Conservation (phyloP, 2,113 vertebrate genomes). For the Heterotis niloticus region DNA sequence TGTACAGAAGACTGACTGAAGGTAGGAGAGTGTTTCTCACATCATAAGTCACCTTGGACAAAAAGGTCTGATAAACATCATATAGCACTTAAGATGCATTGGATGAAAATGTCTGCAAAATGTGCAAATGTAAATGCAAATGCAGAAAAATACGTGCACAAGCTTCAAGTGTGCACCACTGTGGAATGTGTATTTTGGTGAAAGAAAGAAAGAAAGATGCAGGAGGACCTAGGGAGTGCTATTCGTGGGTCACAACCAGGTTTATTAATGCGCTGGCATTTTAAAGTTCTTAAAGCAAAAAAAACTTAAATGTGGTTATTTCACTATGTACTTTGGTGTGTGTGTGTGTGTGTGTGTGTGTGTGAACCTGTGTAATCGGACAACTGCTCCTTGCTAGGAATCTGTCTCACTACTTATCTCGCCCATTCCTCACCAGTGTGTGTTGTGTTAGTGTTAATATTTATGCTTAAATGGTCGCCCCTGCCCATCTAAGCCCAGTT, state of each 20-base stretch:
- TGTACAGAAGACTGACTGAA: background rate
- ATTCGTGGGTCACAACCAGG: background rate
- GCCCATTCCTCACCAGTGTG: conserved; percentile 43
- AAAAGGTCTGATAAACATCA: background rate
- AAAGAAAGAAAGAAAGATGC: background rate
- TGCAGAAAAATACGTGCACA: background rate
- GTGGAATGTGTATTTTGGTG: conserved; percentile 5
- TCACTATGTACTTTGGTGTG: conserved; percentile 1
- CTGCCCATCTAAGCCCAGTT: conserved; percentile 57
- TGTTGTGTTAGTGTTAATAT: conserved; percentile 53
- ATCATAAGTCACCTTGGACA: background rate
- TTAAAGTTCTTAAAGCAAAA: too few species aligned
- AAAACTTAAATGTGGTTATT: background rate
- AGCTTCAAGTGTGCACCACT: background rate
- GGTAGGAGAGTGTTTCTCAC: background rate
- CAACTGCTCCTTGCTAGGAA: conserved; percentile 34
- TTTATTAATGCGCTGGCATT: too few species aligned
- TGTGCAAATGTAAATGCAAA: background rate
- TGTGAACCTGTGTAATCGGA: conserved; percentile 18
- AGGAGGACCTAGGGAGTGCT: background rate
- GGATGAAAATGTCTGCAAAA: too few species aligned
- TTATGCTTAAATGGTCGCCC: conserved; percentile 56
- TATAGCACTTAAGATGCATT: too few species aligned
- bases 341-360: background rate
- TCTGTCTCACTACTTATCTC: conserved; percentile 48